Conservation (phyloP, 2,888 invertebrate species). For the Allophyes oxyacanthae region DNA sequence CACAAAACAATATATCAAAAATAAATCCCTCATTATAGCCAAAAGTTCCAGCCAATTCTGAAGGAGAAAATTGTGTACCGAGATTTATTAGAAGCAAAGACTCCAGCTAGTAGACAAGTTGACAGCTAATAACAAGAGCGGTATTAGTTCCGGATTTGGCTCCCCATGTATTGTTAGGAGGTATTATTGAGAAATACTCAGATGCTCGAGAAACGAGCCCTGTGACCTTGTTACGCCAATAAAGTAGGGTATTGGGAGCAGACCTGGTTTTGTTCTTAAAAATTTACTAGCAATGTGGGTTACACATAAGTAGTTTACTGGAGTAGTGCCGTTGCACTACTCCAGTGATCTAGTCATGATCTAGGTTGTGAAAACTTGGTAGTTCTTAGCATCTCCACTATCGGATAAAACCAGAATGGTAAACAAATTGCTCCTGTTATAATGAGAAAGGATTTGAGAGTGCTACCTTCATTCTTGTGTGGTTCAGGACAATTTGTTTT, state of each 20-base stretch:
- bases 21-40: constrained; percentile 36
- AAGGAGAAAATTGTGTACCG: constrained; percentile 33
- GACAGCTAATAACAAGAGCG: constrained; percentile 68
- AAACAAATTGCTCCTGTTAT: too few species aligned
- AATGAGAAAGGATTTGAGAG: too few species aligned
- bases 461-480: too few species aligned
- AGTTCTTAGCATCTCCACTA: too few species aligned
- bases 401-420: too few species aligned
- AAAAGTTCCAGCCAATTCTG: constrained; percentile 27
- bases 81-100: constrained; percentile 57
- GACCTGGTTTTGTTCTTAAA: background rate
- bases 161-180: constrained; percentile 50
- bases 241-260: background rate
- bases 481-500: too few species aligned
- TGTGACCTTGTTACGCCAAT: constrained; percentile 22
- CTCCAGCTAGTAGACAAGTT: constrained; percentile 62
- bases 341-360: too few species aligned
- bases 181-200: constrained; percentile 46
- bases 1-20: constrained; percentile 34
- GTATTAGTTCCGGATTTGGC: constrained; percentile 62
- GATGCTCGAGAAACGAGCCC: constrained; percentile 6
- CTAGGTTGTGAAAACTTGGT: too few species aligned
- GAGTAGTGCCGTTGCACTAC: too few species aligned
- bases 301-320: too few species aligned
- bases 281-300: background rate